Conservation (phyloP, 2,797 vertebrate genomes). For the Pipistrellus kuhlii region DNA sequence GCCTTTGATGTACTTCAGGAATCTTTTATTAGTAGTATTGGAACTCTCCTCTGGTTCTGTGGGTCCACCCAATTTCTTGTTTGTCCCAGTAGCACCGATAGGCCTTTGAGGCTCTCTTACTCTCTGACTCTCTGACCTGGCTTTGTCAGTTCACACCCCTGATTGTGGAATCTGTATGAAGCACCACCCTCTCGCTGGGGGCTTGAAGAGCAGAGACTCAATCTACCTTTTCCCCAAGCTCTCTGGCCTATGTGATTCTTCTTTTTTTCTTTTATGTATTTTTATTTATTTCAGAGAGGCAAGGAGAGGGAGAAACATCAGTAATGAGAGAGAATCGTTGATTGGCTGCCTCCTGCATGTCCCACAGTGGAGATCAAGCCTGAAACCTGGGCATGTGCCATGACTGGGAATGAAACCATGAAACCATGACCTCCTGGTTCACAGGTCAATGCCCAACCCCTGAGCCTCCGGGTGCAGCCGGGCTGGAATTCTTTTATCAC, state of each 20-base stretch:
- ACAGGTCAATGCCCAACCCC: too few species aligned
- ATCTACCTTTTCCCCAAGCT: neutral
- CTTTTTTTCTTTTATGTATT: too few species aligned
- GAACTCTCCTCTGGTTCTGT: slow-evolving; percentile 12
- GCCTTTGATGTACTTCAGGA: slow-evolving; percentile 61
- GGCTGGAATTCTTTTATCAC: neutral
- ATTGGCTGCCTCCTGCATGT: too few species aligned
- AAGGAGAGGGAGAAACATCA: too few species aligned
- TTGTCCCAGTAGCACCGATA: neutral
- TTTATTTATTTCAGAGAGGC: too few species aligned
- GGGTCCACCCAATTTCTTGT: slow-evolving; percentile 48
- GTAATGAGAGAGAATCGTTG: too few species aligned
- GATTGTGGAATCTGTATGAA: neutral
- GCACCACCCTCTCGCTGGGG: neutral
- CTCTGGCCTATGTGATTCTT: neutral
- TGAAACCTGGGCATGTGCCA: too few species aligned
- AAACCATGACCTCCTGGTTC: too few species aligned
- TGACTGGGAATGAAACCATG: too few species aligned
- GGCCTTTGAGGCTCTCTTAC: neutral
- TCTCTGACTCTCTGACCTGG: neutral
- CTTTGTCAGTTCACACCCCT: neutral
- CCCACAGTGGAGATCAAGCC: too few species aligned
- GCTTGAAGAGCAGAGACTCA: neutral
- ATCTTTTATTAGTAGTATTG: slow-evolving; percentile 1
- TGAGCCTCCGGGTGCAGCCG: too few species aligned